phyloP scores from a whole-genome alignment of 2,888 invertebrate genomes.

The Hofmannophila pseudospretella region DNA sequence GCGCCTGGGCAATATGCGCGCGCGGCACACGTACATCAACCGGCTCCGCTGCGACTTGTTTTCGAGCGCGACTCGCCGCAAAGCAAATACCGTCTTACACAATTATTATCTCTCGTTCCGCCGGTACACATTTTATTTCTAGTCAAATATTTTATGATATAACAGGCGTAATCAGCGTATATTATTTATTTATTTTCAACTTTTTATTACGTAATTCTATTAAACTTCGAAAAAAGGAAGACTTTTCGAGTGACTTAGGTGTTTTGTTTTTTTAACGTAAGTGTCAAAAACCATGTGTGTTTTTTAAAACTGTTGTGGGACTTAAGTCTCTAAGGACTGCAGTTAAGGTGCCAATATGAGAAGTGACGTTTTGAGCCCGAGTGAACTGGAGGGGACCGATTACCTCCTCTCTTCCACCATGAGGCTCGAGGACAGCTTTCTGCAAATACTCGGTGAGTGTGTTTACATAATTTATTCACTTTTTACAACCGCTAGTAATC shows the following conservation, averaged over 20 bases:
- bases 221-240: too few species aligned
- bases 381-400: conserved; percentile 80
- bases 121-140: conserved; percentile 1
- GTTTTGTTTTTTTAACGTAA: too few species aligned
- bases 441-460: conserved; percentile 80
- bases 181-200: conserved; percentile 3
- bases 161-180: conserved; percentile 1
- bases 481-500: too few species aligned
- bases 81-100: conserved; percentile 7
- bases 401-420: conserved; percentile 80
- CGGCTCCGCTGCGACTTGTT: conserved; percentile 5
- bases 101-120: conserved; percentile 3
- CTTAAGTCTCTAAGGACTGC: conserved; percentile 30
- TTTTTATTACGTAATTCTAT: conserved; percentile 8
- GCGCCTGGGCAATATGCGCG: background rate
- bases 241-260: too few species aligned
- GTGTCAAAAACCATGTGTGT: conserved; percentile 5
- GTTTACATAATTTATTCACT: conserved; percentile 2
- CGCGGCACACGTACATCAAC: conserved; percentile 1
- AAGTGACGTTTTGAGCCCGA: conserved; percentile 70
- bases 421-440: conserved; percentile 79
- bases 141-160: conserved; percentile 5
- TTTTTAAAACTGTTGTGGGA: conserved; percentile 21
- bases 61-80: background rate
- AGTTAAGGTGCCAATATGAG: conserved; percentile 54